Conservation (phyloP, 1,140 invertebrate genomes). For the Luehdorfia chinensis region DNA sequence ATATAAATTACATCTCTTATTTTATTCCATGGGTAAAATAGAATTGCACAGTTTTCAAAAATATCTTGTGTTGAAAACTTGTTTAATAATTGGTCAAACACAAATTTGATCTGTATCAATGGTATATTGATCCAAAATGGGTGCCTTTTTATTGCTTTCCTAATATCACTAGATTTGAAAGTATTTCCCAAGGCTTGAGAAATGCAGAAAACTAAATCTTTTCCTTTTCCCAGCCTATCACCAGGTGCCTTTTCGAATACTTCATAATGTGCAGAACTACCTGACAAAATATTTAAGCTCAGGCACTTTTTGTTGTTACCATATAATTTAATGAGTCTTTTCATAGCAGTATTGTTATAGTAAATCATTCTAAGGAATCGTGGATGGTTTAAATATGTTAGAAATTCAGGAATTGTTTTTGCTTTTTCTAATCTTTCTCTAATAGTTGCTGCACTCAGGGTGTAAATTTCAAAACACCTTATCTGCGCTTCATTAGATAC, state of each 20-base stretch:
- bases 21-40: conserved; percentile 79
- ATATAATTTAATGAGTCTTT: conserved; percentile 69
- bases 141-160: conserved; percentile 68
- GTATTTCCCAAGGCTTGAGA: conserved; percentile 44
- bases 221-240: conserved; percentile 61
- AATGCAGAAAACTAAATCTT: conserved; percentile 60
- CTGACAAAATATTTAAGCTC: conserved; percentile 67
- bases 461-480: conserved; percentile 67
- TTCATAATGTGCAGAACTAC: conserved; percentile 57
- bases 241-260: conserved; percentile 48
- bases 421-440: conserved; percentile 67
- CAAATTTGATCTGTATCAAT: conserved; percentile 70
- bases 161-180: conserved; percentile 47
- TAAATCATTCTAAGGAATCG: conserved; percentile 74
- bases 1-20: conserved; percentile 42
- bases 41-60: conserved; percentile 73
- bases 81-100: conserved; percentile 65
- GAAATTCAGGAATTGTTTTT: conserved; percentile 67
- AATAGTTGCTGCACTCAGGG: conserved; percentile 60
- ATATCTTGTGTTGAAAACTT: conserved; percentile 73
- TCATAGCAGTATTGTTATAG: conserved; percentile 62
- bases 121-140: conserved; percentile 74
- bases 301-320: conserved; percentile 67
- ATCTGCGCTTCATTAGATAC: conserved; percentile 62
- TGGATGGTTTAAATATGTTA: conserved; percentile 70